A percentile compares a stretch with the other conserved stretches of the same genome.
Conservation (phyloP, 2,113 vertebrate genomes). For the Numida meleagris region DNA sequence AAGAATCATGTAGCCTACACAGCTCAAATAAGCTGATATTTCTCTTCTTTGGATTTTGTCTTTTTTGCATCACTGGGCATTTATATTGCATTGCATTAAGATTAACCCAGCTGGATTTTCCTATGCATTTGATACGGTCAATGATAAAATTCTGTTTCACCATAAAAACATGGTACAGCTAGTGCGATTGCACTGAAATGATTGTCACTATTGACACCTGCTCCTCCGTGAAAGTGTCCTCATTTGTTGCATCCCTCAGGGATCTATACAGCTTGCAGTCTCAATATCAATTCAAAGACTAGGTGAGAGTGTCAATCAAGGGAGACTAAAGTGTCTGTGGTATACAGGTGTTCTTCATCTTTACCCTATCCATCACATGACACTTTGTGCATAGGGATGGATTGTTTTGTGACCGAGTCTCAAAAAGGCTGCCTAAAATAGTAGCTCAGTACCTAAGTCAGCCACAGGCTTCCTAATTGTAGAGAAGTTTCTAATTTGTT, state of each 20-base stretch:
- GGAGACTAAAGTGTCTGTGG: constrained; percentile 14
- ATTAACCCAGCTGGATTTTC: constrained; percentile 60
- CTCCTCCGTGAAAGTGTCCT: constrained; percentile 52
- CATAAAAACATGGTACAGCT: constrained; percentile 51
- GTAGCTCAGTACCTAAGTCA: not conserved
- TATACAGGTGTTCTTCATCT: constrained; percentile 35
- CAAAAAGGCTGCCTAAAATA: constrained; percentile 10
- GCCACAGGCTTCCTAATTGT: not conserved
- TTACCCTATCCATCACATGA: not conserved
- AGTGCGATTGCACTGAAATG: constrained; percentile 44
- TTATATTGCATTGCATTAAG: constrained; percentile 34
- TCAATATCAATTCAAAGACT: constrained; percentile 43
- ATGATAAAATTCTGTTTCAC: constrained; percentile 64
- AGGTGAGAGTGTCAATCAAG: constrained; percentile 44
- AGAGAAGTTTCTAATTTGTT: not conserved
- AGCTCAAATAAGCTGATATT: not conserved
- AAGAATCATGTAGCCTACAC: not conserved
- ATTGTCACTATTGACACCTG: constrained; percentile 68
- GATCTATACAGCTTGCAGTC: constrained; percentile 13
- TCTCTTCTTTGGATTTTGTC: not conserved
- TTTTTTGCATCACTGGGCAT: not conserved
- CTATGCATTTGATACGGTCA: constrained; percentile 58
- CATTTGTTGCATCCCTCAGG: constrained; percentile 49
- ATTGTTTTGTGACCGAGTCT: not conserved
- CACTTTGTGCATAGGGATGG: not conserved